A percentile compares a stretch with the other conserved stretches of the same genome.
Conservation (phyloP, 2,113 vertebrate species). For the Chaenogobius annularis region DNA sequence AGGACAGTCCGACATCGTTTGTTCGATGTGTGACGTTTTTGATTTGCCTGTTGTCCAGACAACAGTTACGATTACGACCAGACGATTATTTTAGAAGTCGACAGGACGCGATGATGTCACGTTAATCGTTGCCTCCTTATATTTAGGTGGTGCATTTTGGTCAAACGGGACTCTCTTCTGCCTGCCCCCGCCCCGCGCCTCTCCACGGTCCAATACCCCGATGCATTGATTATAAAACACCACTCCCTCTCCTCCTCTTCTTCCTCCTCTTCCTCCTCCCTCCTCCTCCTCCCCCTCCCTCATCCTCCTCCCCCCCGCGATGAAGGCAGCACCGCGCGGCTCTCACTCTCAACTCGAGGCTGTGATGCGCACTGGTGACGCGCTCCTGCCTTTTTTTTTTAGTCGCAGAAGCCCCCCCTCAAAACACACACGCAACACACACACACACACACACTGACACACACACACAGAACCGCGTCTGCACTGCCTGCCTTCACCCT, state of each 20-base stretch:
- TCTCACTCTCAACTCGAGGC: background rate
- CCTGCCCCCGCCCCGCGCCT: too few species aligned
- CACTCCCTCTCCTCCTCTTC: background rate
- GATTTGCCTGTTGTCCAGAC: too few species aligned
- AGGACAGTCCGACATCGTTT: too few species aligned
- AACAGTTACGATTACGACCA: too few species aligned
- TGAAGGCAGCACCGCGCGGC: background rate
- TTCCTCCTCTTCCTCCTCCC: background rate
- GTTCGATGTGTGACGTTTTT: too few species aligned
- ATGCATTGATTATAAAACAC: constrained; percentile 11
- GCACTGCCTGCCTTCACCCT: constrained; percentile 34
- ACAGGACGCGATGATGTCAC: too few species aligned
- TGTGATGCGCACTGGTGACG: constrained; percentile 75
- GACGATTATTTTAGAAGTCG: too few species aligned
- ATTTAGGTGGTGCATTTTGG: too few species aligned
- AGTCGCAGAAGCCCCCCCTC: constrained; percentile 52
- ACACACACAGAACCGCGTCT: constrained; percentile 28
- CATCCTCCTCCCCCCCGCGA: constrained; percentile 1
- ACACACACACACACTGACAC: background rate
- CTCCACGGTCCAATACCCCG: background rate
- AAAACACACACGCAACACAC: constrained; percentile 18
- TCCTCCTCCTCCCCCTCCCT: background rate
- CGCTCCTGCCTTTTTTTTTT: constrained; percentile 61
- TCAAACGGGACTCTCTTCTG: too few species aligned
- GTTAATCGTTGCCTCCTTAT: too few species aligned